Base-by-base conservation (phyloP, 2,888 invertebrate genomes). In the Reticulitermes lucifugus region DNA sequence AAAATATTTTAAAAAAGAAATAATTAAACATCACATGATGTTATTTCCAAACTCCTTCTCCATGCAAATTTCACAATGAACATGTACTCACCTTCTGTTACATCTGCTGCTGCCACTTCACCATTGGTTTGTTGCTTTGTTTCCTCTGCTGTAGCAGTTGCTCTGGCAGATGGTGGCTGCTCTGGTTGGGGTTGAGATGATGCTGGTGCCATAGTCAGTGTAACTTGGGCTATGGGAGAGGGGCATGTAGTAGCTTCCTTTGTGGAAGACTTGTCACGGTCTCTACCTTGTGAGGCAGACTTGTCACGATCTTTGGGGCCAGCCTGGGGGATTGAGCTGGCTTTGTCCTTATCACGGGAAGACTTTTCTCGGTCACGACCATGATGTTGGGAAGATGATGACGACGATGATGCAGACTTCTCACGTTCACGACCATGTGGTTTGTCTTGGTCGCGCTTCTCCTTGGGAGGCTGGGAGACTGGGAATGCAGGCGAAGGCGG, bases 121-220 rank as follows among this genome's bases (percentile, higher is more conserved):
- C 86, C 86, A 73, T 86, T 86, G 41, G 84, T 46, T 70, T 86
- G 86, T n/a, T 84, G 84, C 60, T 84, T 84, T 77, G 84, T 25
- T 41, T 60, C 77, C 65, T 84, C 84, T 79, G 41, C 60, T n/a
- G 29, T 21, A 10, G 60, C n/a, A 29, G 51, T 18, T 22, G 77
- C 4, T 51, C 75, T 71, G 21, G 25, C 55, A 29, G 35, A 29
- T 29, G 25, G 51, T 71, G 46, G 43, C 6, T 46, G 41, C 25
- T 46, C 83, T 46, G 71, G 29, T 21, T 71, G 51, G 29, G 71
- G 41, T 6, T n/a, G 65, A 65, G 25, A 6, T n/a, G 25, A 1
- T 65, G 65, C 65, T 7, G 25, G 5, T 12, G n/a, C 12, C 55
- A 2, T 18, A 55, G 55, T 18, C 41, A 70, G 60, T 43, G 65